phyloP scores from a whole-genome alignment of 2,797 vertebrate species.

The Cyclura pinguis region DNA sequence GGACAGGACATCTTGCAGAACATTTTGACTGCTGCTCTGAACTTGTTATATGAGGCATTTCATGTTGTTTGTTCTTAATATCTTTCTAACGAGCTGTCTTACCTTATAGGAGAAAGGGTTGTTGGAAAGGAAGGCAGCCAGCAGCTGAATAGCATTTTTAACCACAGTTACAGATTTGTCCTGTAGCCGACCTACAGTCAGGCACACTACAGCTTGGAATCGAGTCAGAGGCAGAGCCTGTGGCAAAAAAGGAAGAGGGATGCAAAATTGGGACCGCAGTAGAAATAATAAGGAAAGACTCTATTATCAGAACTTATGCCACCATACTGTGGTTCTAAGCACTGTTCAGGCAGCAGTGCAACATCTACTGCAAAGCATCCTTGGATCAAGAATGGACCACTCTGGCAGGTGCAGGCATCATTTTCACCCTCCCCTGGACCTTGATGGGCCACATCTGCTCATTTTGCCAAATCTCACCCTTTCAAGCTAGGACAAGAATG shows the following conservation, averaged over 20 bases:
- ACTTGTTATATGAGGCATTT: not conserved
- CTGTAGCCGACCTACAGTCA: constrained; percentile 90
- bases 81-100: constrained; percentile 39
- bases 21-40: not conserved
- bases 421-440: not conserved
- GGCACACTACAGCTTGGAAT: constrained; percentile 90
- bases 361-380: not conserved
- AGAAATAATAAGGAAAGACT: not conserved
- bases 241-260: constrained; percentile 4
- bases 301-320: not conserved
- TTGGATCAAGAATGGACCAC: not conserved
- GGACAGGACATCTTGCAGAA: not conserved
- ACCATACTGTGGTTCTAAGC: too few species aligned
- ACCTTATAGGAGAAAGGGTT: constrained; percentile 99
- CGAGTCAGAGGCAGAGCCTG: constrained; percentile 90
- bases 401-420: not conserved
- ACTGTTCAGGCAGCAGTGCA: not conserved
- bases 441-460: too few species aligned
- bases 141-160: constrained; percentile 94
- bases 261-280: not conserved
- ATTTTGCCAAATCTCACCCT: too few species aligned
- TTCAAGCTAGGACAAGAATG: too few species aligned
- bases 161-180: constrained; percentile 93
- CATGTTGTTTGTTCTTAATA: too few species aligned
- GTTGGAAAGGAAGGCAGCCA: constrained; percentile 93